Percentiles rank a stretch among this genome's conserved stretches.
These are phyloP conservation scores for Platysternon megacephalum DNA, from an alignment of 2,113 vertebrate species.

Conservation along the genomic window DNA sequence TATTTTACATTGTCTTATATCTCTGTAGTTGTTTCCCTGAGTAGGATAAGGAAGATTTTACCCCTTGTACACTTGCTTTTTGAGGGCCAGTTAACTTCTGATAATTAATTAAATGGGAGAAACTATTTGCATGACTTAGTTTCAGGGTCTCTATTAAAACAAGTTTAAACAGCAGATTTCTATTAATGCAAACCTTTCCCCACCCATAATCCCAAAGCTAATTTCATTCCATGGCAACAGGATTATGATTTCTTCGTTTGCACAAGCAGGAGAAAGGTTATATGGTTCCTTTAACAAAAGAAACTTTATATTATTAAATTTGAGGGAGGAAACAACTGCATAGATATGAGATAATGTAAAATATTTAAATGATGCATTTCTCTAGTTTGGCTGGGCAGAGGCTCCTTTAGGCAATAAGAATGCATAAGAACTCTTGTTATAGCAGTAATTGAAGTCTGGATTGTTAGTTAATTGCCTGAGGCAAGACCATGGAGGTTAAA, in stretches of 20 bases:
- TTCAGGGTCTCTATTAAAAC: not conserved
- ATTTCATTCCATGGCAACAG: not conserved
- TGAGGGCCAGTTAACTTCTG: not conserved
- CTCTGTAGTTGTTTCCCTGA: not conserved
- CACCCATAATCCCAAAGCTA: not conserved
- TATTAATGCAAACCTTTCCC: not conserved
- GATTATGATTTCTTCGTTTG: conserved; percentile 42
- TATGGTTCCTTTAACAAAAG: conserved; percentile 20
- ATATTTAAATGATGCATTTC: not conserved
- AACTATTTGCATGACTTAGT: not conserved
- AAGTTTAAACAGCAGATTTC: conserved; percentile 35
- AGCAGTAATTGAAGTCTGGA: not conserved
- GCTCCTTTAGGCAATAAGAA: not conserved
- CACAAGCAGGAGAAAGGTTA: conserved; percentile 4
- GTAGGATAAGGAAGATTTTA: not conserved
- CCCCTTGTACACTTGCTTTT: not conserved
- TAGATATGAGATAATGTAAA: not conserved
- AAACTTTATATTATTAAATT: not conserved
- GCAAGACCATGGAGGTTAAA: conserved; percentile 20
- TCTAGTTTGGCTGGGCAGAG: not conserved
- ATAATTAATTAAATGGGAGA: not conserved
- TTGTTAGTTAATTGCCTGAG: not conserved
- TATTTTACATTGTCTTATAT: not conserved
- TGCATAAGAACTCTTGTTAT: not conserved
- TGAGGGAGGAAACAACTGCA: not conserved